Evolutionary conservation across 2,797 vertebrate genomes (phyloP).

Genomic region (Chloroceryle amazona): DNA sequence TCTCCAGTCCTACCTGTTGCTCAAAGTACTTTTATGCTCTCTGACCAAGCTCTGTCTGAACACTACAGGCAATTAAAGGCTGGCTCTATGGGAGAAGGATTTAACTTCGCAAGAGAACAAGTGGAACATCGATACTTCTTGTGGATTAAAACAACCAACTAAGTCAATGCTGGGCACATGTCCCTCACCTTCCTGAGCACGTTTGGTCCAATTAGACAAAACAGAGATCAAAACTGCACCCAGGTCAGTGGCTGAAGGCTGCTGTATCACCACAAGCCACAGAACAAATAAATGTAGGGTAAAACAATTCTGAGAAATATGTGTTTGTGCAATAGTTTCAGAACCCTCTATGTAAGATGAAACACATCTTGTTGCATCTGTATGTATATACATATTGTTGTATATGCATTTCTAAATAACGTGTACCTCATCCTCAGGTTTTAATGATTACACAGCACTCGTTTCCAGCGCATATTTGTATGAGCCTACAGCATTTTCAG

Average conservation of each 20-base stretch:
- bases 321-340: background rate
- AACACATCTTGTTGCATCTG: accelerated
- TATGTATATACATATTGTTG: no score
- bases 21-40: background rate
- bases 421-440: background rate
- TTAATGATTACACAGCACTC: background rate
- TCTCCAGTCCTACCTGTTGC: background rate
- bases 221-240: background rate
- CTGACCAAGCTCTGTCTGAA: background rate
- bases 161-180: background rate
- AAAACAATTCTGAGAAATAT: background rate
- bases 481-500: background rate
- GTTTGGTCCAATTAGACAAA: background rate
- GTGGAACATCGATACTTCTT: background rate
- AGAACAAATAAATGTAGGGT: background rate
- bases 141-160: background rate
- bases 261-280: background rate
- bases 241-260: background rate
- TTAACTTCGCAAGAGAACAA: background rate
- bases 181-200: background rate
- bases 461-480: accelerated
- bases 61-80: background rate
- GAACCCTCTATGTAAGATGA: background rate
- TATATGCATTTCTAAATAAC: background rate
- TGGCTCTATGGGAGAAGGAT: background rate